Evolutionary conservation across 2,113 vertebrate genomes (phyloP).

Genomic region (Gasterosteus aculeatus): DNA sequence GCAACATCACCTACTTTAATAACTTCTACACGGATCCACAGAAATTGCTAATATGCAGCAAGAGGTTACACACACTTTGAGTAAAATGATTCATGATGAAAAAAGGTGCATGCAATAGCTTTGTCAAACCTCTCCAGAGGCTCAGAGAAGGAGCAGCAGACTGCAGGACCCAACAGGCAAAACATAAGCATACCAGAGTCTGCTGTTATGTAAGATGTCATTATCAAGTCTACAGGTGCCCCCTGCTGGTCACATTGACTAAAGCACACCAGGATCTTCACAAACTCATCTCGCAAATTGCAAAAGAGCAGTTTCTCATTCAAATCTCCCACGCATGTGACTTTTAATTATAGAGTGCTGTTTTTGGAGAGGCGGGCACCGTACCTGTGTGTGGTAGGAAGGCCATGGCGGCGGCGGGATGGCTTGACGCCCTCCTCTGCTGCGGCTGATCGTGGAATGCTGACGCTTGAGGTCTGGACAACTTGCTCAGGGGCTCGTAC

Average conservation of each 20-base stretch:
- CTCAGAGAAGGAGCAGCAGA: constrained; percentile 32
- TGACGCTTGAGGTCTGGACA: constrained; percentile 68
- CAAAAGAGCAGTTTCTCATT: not conserved
- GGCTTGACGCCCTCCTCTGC: constrained; percentile 61
- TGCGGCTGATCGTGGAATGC: constrained; percentile 74
- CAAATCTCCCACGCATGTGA: not conserved
- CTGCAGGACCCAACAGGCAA: constrained; percentile 44
- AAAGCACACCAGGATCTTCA: not conserved
- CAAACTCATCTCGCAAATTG: constrained; percentile 2
- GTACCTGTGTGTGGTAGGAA: constrained; percentile 78
- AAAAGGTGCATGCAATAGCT: not conserved
- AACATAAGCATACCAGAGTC: constrained; percentile 38
- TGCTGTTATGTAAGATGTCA: constrained; percentile 50
- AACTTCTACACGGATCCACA: not conserved
- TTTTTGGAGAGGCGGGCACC: not conserved
- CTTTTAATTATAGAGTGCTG: not conserved
- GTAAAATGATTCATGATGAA: not conserved
- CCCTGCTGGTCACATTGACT: constrained; percentile 53
- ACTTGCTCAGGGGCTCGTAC: constrained; percentile 81
- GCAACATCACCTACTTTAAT: constrained; percentile 2
- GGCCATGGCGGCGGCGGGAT: constrained; percentile 61
- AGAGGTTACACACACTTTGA: not conserved
- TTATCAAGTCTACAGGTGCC: constrained; percentile 33
- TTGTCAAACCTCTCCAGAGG: constrained; percentile 22
- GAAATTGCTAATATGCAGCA: not conserved